phyloP scores from a whole-genome alignment of 2,888 invertebrate species.

The Ophioninae sp. region DNA sequence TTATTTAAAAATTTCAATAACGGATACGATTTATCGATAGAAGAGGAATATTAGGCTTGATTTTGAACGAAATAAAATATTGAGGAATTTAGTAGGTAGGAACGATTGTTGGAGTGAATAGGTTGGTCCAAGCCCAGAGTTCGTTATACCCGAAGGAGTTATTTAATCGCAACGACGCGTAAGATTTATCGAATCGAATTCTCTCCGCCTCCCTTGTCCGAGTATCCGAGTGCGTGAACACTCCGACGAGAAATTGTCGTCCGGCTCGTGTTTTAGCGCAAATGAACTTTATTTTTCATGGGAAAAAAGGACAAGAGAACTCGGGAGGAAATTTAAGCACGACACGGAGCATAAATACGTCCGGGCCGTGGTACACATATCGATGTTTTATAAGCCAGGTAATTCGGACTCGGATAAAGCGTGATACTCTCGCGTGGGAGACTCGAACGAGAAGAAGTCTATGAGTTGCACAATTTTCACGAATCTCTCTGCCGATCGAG shows the following conservation, averaged over 20 bases:
- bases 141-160: constrained; percentile 20
- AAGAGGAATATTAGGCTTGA: neutral
- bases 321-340: constrained; percentile 60
- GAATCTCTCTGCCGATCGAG: constrained; percentile 62
- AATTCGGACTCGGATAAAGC: constrained; percentile 43
- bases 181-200: constrained; percentile 46
- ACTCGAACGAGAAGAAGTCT: constrained; percentile 58
- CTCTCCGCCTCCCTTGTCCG: neutral
- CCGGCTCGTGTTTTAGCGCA: constrained; percentile 50
- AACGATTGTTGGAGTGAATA: constrained; percentile 6
- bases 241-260: constrained; percentile 44
- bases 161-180: constrained; percentile 29
- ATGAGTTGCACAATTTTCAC: constrained; percentile 71
- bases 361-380: constrained; percentile 1
- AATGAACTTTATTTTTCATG: constrained; percentile 49
- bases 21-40: neutral
- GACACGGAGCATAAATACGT: constrained; percentile 62
- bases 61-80: neutral
- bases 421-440: constrained; percentile 55
- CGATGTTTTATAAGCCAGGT: constrained; percentile 23
- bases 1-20: constrained; percentile 4
- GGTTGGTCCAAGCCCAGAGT: constrained; percentile 5
- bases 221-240: constrained; percentile 39
- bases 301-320: constrained; percentile 57
- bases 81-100: too few relatives aligned